Percentiles rank a stretch among this genome's conserved stretches.
These are phyloP conservation scores for Micronycteris hirsuta DNA, from an alignment of 2,113 vertebrate species.

Conservation along the genomic window DNA sequence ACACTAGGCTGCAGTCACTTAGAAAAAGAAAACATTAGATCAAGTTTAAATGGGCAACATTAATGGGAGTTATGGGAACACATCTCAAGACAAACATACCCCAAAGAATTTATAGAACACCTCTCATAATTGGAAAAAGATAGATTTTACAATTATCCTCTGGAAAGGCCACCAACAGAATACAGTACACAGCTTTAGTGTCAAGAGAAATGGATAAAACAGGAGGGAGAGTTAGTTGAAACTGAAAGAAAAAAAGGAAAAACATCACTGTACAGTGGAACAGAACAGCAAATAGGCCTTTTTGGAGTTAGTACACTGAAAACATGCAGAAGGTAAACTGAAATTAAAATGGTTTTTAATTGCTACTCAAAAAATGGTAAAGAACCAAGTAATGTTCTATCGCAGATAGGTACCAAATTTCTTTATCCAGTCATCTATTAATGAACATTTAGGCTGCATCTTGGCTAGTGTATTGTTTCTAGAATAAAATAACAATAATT, in stretches of 20 bases:
- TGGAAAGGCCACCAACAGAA: conserved; percentile 46
- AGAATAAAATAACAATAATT: neutral
- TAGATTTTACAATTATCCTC: conserved; percentile 69
- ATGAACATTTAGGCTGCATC: neutral
- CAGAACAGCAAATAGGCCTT: neutral
- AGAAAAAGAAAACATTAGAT: conserved; percentile 31
- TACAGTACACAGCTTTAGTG: conserved; percentile 56
- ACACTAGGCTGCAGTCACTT: neutral
- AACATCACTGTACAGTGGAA: neutral
- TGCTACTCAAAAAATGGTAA: neutral
- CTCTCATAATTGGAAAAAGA: conserved; percentile 75
- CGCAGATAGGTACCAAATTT: neutral
- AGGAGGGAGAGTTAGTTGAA: neutral
- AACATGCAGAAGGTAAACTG: neutral
- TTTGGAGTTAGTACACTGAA: fast-evolving
- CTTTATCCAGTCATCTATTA: neutral
- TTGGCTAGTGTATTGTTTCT: neutral
- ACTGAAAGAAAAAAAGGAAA: neutral
- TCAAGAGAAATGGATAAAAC: conserved; percentile 46
- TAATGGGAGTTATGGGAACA: conserved; percentile 51
- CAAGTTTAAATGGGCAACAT: conserved; percentile 57
- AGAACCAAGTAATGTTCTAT: neutral
- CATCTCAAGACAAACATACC: conserved; percentile 44
- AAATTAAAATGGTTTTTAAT: neutral
- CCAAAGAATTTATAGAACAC: conserved; percentile 68